Evolutionary conservation across 2,888 invertebrate genomes (phyloP), one percentile per base, ranked within the genome.

Genomic region (Agrotis segetum): DNA sequence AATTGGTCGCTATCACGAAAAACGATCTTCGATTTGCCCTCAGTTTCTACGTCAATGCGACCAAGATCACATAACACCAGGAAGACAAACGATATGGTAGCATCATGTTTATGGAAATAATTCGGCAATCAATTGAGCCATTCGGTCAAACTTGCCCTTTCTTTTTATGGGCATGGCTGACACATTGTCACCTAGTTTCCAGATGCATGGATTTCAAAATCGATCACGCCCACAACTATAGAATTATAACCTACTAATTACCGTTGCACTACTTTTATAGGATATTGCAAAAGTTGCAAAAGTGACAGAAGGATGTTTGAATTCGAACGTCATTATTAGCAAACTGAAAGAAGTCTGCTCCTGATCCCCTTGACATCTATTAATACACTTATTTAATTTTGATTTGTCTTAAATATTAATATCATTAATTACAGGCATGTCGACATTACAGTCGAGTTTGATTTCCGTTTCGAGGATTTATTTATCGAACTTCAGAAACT

Each of bases 1-100:
- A n/a, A 81, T 53, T 56, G 0, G 13, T 14, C 5, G 49, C 2
- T 58, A 58, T 72, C 34, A 47, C 7, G 29, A 5, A 44, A 17
- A 47, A 53, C 47, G 16, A 50, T 74, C 21, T 55, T 59, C 34
- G 49, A 34, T 56, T 5, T 19, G 3, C 17, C 59, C 16, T 50
- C 21, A n/a, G 59, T 14, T 5, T 34, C 19, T 46, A 55, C 55
- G 77, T 67, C 71, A 80, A 60, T 50, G 34, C 44, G 52, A 21
- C n/a, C 47, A 49, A 60, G 19, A 55, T 80, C 53, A 79, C 55
- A 56, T 74, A 72, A 79, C 40, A 79, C 16, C 46, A 74, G 74
- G 61, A 74, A 74, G 79, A 71, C 4, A 5, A 5, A 17, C 21
- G n/a, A 9, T 50, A 55, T 60, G 14, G 44, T 19, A 34, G 60